Conservation (phyloP, 1,140 invertebrate species). For the Megalopta genalis region DNA sequence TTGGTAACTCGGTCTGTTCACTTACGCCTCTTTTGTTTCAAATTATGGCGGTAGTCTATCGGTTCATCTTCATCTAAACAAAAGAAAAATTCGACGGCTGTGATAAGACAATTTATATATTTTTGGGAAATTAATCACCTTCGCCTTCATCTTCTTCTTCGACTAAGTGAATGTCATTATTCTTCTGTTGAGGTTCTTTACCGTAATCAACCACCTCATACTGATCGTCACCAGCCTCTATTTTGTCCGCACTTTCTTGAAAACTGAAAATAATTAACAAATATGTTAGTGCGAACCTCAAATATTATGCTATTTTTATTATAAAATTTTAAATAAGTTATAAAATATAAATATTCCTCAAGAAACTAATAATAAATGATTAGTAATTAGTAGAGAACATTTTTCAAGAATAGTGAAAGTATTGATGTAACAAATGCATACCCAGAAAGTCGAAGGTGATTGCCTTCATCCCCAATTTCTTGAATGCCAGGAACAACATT, state of each 20-base stretch:
- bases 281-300: neutral
- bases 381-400: too few relatives aligned
- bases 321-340: too few relatives aligned
- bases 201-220: conserved; percentile 75
- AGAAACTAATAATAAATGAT: too few relatives aligned
- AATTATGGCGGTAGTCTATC: conserved; percentile 71
- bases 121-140: conserved; percentile 61
- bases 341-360: too few relatives aligned
- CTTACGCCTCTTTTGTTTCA: conserved; percentile 70
- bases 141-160: conserved; percentile 77
- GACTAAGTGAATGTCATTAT: conserved; percentile 70
- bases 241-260: conserved; percentile 65
- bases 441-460: conserved; percentile 69
- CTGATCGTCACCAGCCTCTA: conserved; percentile 72
- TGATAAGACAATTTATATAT: neutral
- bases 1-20: conserved; percentile 13
- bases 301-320: neutral
- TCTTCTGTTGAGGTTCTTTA: conserved; percentile 73
- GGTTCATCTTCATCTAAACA: conserved; percentile 73
- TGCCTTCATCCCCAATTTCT: conserved; percentile 76
- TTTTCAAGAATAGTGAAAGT: too few relatives aligned
- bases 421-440: conserved; percentile 10
- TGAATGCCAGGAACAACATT: conserved; percentile 71
- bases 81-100: conserved; percentile 15
- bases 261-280: conserved; percentile 61